Base-by-base conservation (phyloP, 2,888 invertebrate species). In the Capitulum mitella region DNA sequence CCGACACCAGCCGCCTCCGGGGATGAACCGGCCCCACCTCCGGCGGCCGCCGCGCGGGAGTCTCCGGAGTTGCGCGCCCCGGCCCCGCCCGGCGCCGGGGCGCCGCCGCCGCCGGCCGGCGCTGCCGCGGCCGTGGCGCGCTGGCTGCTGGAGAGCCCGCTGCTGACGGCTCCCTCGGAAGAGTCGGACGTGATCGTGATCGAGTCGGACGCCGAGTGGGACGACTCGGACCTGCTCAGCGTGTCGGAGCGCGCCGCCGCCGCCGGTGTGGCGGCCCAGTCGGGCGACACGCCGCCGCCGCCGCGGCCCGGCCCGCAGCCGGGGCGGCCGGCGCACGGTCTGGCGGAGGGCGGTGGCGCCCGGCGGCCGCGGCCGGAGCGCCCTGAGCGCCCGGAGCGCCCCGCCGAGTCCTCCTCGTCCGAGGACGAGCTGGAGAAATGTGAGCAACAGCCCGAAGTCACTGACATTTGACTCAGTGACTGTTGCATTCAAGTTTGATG, bases 201-300 rank as follows among this genome's bases (percentile, higher is more conserved):
- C 61, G 61, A 61, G 29, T 61, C 61, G 61, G 61, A 61, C 61
- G 29, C 6, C 61, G 61, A 61, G 61, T 61, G 61, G 61, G 61
- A 61, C 61, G 29, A 61, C 61, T 61, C 61, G n/a, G 61, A 61
- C 29, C 61, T 61, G 61, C 61, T 61, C 29, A 61, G 61, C 61
- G 61, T 61, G 29, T 61, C 61, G 0, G 61, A 61, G 61, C 61
- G 61, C 32, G 61, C 61, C 29, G 61, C 61, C 61, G 61, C 29
- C 61, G 32, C 32, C 12, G 29, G n/a, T 12, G 61, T 61, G 61
- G n/a, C 6, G 29, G 29, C 61, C 61, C 8, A 29, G 29, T 29
- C 61, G 3, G 61, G 61, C 32, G 29, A 10, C n/a, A 29, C n/a
- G 29, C 61, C 61, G n/a, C 54, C 22, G 22, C 22, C 16, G 54